phyloP scores from a whole-genome alignment of 1,140 invertebrate genomes.

The Pseudomyrmex concolor region DNA sequence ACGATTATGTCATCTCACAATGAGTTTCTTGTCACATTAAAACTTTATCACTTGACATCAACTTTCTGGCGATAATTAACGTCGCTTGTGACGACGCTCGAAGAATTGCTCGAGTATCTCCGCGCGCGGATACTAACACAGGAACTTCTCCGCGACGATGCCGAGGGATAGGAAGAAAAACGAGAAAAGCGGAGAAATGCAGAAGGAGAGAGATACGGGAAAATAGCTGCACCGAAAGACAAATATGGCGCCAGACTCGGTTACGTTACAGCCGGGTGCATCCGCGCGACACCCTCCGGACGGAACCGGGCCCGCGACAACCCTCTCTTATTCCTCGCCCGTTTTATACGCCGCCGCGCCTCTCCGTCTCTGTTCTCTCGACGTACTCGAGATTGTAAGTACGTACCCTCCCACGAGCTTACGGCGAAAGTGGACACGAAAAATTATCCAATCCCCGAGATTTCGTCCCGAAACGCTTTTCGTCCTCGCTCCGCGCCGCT shows the following conservation, averaged over 20 bases:
- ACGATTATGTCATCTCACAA: neutral
- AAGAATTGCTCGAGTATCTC: neutral
- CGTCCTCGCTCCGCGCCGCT: constrained; percentile 24
- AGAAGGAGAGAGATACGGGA: neutral
- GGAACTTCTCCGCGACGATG: constrained; percentile 4
- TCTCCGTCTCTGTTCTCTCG: constrained; percentile 36
- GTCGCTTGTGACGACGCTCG: neutral
- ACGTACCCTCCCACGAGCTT: constrained; percentile 29
- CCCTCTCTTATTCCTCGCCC: constrained; percentile 37
- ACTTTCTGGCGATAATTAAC: constrained; percentile 18
- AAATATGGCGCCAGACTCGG: constrained; percentile 61
- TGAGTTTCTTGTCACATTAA: neutral
- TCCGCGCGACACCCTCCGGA: constrained; percentile 20
- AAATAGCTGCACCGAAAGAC: constrained; percentile 55
- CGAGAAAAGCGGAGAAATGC: constrained; percentile 11
- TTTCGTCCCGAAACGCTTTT: constrained; percentile 45
- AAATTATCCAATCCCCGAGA: constrained; percentile 68
- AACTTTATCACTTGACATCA: neutral
- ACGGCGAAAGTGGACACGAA: constrained; percentile 59
- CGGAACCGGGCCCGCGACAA: constrained; percentile 14
- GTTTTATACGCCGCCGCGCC: constrained; percentile 15
- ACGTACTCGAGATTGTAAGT: constrained; percentile 49
- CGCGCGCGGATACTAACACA: neutral
- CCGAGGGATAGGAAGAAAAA: constrained; percentile 3
- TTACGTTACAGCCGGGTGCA: constrained; percentile 62